A percentile compares a stretch with the other conserved stretches of the same genome.
Conservation (phyloP, 2,113 vertebrate genomes). For the Pelodiscus sinensis region DNA sequence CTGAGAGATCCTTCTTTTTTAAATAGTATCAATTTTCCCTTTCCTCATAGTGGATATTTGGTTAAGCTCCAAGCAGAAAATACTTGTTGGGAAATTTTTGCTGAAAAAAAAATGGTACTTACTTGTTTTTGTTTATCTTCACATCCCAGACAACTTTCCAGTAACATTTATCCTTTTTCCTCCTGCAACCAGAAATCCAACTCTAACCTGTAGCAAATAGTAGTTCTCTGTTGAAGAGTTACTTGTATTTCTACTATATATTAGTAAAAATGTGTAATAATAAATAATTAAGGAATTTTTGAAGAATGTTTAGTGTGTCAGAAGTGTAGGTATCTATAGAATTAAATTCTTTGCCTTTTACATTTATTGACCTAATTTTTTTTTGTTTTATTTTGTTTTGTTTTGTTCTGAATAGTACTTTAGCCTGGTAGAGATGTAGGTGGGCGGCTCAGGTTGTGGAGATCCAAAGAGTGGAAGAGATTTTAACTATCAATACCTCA, state of each 20-base stretch:
- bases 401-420: not conserved
- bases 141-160: not conserved
- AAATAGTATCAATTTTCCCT: not conserved
- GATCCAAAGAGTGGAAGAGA: not conserved
- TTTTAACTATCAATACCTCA: not conserved
- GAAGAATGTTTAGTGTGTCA: not conserved
- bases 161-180: not conserved
- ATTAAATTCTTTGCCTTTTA: not conserved
- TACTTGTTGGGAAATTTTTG: not conserved
- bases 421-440: not conserved
- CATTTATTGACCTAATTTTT: not conserved
- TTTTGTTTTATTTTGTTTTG: too few relatives aligned
- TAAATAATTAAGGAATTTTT: not conserved
- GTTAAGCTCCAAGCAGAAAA: not conserved
- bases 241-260: not conserved
- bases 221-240: not conserved
- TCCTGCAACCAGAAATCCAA: not conserved
- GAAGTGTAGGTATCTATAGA: not conserved
- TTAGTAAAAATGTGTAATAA: not conserved
- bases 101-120: constrained; percentile 7
- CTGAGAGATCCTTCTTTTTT: not conserved
- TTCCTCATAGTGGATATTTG: not conserved
- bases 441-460: not conserved
- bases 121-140: not conserved
- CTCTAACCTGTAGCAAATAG: not conserved